phyloP scores from a whole-genome alignment of 2,797 vertebrate species.

The Acanthurus lineatus region DNA sequence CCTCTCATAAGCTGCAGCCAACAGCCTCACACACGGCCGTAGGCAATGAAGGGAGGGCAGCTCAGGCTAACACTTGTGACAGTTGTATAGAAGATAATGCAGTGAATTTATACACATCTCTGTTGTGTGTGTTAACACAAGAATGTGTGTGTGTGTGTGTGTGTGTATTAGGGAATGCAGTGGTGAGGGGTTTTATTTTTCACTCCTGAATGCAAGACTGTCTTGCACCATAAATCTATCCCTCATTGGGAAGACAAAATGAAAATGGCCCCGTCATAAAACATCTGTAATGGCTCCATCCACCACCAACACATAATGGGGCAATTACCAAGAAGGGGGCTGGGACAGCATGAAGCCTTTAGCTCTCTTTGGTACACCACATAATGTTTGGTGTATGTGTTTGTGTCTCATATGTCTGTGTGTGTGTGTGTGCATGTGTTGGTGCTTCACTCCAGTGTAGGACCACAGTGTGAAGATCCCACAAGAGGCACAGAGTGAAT shows the following conservation, averaged over 20 bases:
- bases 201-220: slow-evolving; percentile 81
- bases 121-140: slow-evolving; percentile 23
- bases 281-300: slow-evolving; percentile 89
- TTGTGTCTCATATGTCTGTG: slow-evolving; percentile 58
- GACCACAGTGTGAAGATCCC: background rate
- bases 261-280: slow-evolving; percentile 88
- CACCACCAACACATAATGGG: slow-evolving; percentile 87
- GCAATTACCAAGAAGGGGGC: slow-evolving; percentile 85
- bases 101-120: slow-evolving; percentile 20
- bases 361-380: slow-evolving; percentile 80
- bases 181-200: slow-evolving; percentile 48
- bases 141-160: slow-evolving; percentile 37
- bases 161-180: slow-evolving; percentile 60
- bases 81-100: slow-evolving; percentile 49
- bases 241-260: slow-evolving; percentile 87
- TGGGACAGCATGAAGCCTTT: slow-evolving; percentile 78
- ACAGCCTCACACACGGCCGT: slow-evolving; percentile 40
- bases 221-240: slow-evolving; percentile 86
- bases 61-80: slow-evolving; percentile 41
- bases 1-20: slow-evolving; percentile 65
- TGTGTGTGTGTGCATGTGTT: slow-evolving; percentile 55
- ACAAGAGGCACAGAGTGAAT: background rate
- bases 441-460: slow-evolving; percentile 28
- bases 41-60: slow-evolving; percentile 37
- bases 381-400: slow-evolving; percentile 64